Percentiles rank a stretch among this genome's conserved stretches.
Evolutionary conservation across 2,113 vertebrate species (phyloP).

Genomic region (Rissa tridactyla): DNA sequence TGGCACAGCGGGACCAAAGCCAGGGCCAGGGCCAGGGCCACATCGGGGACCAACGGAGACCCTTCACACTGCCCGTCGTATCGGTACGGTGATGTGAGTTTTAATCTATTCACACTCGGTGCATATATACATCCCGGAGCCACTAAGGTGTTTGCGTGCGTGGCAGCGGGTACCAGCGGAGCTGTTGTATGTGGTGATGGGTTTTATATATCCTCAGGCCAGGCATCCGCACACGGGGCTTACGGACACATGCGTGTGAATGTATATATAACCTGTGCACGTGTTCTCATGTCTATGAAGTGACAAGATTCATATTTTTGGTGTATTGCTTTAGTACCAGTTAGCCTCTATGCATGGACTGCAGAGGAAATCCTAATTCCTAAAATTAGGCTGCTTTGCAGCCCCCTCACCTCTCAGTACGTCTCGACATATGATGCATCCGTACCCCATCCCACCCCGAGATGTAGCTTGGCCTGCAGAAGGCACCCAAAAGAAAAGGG

Average conservation of each 20-base stretch:
- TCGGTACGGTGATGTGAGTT: background rate
- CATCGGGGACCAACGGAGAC: rapidly evolving
- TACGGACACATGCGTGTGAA: background rate
- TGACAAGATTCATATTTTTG: background rate
- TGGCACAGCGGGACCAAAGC: background rate
- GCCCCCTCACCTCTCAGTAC: background rate
- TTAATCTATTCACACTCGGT: rapidly evolving
- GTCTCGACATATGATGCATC: rapidly evolving
- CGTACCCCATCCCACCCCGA: background rate
- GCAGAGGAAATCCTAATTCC: background rate
- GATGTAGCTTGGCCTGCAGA: background rate
- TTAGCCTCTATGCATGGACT: background rate
- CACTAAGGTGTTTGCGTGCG: background rate
- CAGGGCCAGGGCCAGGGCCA: background rate
- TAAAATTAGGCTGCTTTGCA: background rate
- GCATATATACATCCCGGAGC: background rate
- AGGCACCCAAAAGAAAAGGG: background rate
- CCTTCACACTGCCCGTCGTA: rapidly evolving
- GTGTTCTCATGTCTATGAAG: background rate
- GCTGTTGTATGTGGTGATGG: background rate
- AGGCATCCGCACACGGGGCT: background rate
- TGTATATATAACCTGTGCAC: background rate
- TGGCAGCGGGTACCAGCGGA: background rate
- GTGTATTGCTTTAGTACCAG: background rate
- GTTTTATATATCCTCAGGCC: background rate